Evolutionary conservation across 2,888 invertebrate species (phyloP), one percentile per base, ranked within the genome.

Genomic region (Melinaea menophilus): DNA sequence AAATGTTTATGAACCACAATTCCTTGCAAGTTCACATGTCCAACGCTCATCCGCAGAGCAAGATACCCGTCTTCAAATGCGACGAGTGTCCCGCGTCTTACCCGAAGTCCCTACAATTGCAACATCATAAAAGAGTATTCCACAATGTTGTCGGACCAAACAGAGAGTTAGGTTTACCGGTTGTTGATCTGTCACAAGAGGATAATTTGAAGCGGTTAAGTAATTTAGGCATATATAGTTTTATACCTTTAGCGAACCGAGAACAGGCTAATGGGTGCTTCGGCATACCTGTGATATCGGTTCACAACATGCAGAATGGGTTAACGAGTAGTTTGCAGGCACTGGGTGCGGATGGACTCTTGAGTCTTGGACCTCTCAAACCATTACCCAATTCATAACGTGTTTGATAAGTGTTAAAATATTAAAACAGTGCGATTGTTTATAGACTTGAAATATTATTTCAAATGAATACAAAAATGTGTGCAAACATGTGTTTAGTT

Each of bases 61-160:
- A 88, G 75, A 60, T 84, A 33, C 82, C 84, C 0, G 75, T 90
- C 57, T 92, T 91, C 71, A 92, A 94, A 70, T 95, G 95, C 72
- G 94, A 94, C 72, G 88, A 94, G 56, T 95, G 95, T 73, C 93
- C 94, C 0, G 94, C 95, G 0, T 93, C 94, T 41, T 95, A 95
- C 76, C 94, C 95, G 0, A 94, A 94, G 59, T 91, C 92, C 0
- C 91, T 93, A 69, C 95, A 95, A 76, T 87, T 94, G 48, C 94
- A 94, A 72, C 93, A 93, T 59, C 80, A 92, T 80, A 90, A 92
- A 79, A 78, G 88, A 58, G 82, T 87, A 11, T 88, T 91, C 69
- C 92, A 92, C 69, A 91, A 91, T 68, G 84, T 86, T 1, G 75
- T 81, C 0, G 90, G 90, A 2, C 81, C 87, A 1, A 85, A 87